Evolutionary conservation across 2,797 vertebrate genomes (phyloP), one percentile per base, ranked within the genome.

Genomic region (Pagetopsis macropterus): DNA sequence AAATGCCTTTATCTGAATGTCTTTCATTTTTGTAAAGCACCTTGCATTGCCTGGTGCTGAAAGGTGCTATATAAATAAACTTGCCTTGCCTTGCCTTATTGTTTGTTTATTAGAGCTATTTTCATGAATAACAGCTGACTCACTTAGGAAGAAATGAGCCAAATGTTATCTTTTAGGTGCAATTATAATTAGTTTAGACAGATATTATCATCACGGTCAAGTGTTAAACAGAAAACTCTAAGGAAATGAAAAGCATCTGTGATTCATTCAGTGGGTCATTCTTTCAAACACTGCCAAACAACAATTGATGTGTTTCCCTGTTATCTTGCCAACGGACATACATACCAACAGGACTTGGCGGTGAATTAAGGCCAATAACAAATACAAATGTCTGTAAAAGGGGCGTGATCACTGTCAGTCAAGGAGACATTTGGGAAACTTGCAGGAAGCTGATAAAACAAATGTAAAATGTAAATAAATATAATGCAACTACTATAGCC

Each of bases 321-420:
- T 46, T 33, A 40, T 52, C 49, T 13, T 72, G 76, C 76, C 72
- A 86, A 69, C n/a, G 31, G 58, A 48, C 57, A 75, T 64, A 75
- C 75, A 78, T 43, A 64, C 46, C 60, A 52, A 45, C 23, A 48
- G 48, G 27, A 64, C n/a, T 59, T 79, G 78, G 78, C 88, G 76
- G 64, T 3, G 55, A 46, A 40, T 77, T 67, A 21, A 17, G 41
- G 16, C 33, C 48, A 75, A 65, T 44, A 69, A 73, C 58, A 45
- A 49, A 52, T 49, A 17, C 56, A 61, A 68, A 49, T 4, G 56
- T 73, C 68, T 52, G 31, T 65, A 50, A 51, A 75, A 16, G 27
- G 1, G 43, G 15, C n/a, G 52, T 3, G 37, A 4, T 43, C 0
- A 13, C 44, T 49, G 16, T 64, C 57, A 27, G 37, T 1, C 8